A percentile compares a stretch with the other conserved stretches of the same genome.
phyloP scores from a whole-genome alignment of 2,888 invertebrate genomes.

The Balanococcus diminutus region DNA sequence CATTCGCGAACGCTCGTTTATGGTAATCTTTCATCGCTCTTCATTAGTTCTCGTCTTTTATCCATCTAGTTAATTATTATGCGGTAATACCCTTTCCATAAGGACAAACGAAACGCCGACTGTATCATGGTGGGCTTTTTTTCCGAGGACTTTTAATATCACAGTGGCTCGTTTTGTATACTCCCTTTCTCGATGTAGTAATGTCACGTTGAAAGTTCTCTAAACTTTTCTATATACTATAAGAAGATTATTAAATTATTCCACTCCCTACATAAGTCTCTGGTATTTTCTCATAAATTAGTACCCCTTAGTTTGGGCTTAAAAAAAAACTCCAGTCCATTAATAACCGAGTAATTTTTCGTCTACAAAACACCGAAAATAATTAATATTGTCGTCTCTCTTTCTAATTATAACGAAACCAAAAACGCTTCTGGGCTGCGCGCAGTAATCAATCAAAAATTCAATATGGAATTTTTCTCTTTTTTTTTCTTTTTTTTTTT shows the following conservation, averaged over 20 bases:
- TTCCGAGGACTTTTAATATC: constrained; percentile 36
- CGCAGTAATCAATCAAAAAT: not conserved
- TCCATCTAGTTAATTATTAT: constrained; percentile 52
- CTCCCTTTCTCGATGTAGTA: not conserved
- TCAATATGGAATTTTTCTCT: too few relatives aligned
- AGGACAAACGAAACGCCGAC: constrained; percentile 43
- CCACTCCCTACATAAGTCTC: constrained; percentile 15
- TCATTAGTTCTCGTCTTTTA: constrained; percentile 53
- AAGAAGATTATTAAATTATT: constrained; percentile 53
- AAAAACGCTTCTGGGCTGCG: not conserved
- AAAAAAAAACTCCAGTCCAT: constrained; percentile 18
- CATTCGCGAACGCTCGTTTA: constrained; percentile 47
- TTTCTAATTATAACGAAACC: not conserved
- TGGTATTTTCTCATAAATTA: not conserved
- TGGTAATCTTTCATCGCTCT: constrained; percentile 49
- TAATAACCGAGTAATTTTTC: constrained; percentile 12
- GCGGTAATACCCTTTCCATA: constrained; percentile 50
- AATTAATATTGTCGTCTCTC: not conserved
- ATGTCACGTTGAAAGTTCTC: constrained; percentile 33
- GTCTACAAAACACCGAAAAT: not conserved
- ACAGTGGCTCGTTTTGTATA: not conserved
- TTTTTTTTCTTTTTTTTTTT: too few relatives aligned
- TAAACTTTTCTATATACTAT: not conserved
- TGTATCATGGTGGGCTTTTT: constrained; percentile 36
- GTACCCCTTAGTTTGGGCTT: not conserved